Evolutionary conservation across 2,888 invertebrate species (phyloP).

Genomic region (Sipha maydis): DNA sequence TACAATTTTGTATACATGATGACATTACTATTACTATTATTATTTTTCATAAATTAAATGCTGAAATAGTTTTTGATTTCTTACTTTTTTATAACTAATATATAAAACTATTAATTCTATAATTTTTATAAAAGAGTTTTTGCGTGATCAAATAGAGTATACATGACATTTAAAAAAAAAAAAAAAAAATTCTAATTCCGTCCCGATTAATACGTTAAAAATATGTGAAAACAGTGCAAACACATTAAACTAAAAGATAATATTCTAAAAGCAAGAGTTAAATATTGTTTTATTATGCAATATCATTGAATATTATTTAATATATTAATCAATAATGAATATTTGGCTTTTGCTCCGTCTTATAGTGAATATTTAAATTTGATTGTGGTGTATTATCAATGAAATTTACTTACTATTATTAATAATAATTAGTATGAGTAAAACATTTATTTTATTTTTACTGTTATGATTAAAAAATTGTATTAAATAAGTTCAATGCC

Average conservation of each 20-base stretch:
- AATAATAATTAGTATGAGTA: not conserved
- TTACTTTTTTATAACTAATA: constrained; percentile 27
- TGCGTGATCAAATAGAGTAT: constrained; percentile 5
- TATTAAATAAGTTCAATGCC: not conserved
- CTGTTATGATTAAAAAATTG: not conserved
- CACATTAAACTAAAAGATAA: constrained; percentile 10
- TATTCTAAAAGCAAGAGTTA: constrained; percentile 31
- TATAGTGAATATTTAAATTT: constrained; percentile 19
- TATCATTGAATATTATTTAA: too few species aligned
- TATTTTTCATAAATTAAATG: not conserved
- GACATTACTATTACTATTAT: not conserved
- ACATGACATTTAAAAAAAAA: not conserved
- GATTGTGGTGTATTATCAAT: not conserved
- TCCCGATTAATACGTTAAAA: constrained; percentile 13
- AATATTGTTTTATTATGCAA: not conserved
- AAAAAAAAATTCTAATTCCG: constrained; percentile 38
- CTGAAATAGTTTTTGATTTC: constrained; percentile 20
- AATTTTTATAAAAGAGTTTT: not conserved
- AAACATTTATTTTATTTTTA: constrained; percentile 2
- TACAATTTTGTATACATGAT: constrained; percentile 29
- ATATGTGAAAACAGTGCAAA: constrained; percentile 22
- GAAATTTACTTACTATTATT: constrained; percentile 10
- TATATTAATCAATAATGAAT: not conserved
- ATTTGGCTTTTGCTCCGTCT: not conserved
- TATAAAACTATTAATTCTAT: constrained; percentile 26